These are phyloP conservation scores for Polypterus bichir DNA, from an alignment of 2,113 vertebrate genomes.

Conservation along the genomic window DNA sequence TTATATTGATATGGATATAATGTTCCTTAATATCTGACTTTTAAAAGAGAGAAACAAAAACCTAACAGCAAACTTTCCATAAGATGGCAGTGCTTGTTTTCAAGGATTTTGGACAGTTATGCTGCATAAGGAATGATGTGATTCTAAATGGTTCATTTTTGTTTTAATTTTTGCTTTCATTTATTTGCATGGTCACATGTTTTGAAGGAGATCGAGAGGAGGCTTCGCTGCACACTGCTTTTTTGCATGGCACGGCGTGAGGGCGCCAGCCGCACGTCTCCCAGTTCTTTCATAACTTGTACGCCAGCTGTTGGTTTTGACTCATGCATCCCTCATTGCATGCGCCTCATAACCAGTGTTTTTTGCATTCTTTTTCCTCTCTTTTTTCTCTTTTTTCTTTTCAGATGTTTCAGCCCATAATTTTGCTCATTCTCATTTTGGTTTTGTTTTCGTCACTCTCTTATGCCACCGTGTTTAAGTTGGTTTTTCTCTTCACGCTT, in stretches of 20 bases:
- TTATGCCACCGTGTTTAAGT: slow-evolving; percentile 76
- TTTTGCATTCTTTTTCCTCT: slow-evolving; percentile 62
- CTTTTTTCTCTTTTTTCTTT: slow-evolving; percentile 62
- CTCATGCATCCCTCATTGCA: slow-evolving; percentile 82
- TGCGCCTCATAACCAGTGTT: slow-evolving; percentile 84
- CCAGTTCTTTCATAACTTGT: slow-evolving; percentile 54
- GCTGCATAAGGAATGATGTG: slow-evolving; percentile 20
- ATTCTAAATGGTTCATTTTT: slow-evolving; percentile 29
- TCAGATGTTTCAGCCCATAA: slow-evolving; percentile 79
- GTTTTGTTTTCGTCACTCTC: slow-evolving; percentile 77
- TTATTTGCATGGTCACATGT: slow-evolving; percentile 1
- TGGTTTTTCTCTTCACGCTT: slow-evolving; percentile 76
- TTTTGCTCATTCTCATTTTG: slow-evolving; percentile 78
- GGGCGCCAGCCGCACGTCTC: slow-evolving; percentile 54
- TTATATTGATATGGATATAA: no score
- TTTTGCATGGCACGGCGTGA: slow-evolving; percentile 49
- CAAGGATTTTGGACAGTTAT: slow-evolving; percentile 12
- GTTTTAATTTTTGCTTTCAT: no score
- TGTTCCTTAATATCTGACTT: no score
- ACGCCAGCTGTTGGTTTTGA: slow-evolving; percentile 69
- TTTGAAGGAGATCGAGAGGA: slow-evolving; percentile 2
- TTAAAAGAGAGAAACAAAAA: no score
- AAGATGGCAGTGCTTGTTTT: slow-evolving; percentile 21
- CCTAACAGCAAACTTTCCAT: slow-evolving; percentile 11
- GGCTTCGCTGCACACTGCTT: slow-evolving; percentile 45